phyloP scores from a whole-genome alignment of 2,797 vertebrate genomes.

The Otolemur crassicaudatus region DNA sequence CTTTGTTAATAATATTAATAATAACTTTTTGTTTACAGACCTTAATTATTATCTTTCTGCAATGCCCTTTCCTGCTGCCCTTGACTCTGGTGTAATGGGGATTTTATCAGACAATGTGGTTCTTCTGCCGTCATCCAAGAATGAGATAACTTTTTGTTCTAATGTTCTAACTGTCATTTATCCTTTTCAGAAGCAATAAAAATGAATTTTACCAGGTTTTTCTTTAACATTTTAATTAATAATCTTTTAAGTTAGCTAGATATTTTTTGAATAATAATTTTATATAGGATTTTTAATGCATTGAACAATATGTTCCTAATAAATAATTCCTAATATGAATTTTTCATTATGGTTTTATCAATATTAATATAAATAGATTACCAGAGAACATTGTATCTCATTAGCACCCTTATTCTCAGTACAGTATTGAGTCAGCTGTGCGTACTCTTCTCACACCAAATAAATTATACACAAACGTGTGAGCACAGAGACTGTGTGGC shows the following conservation, averaged over 20 bases:
- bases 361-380: slow-evolving; percentile 13
- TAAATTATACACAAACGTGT: background rate
- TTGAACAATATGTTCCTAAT: background rate
- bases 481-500: background rate
- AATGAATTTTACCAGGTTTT: slow-evolving; percentile 88
- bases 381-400: background rate
- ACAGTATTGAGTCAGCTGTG: background rate
- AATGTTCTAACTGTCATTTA: slow-evolving; percentile 86
- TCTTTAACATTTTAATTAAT: background rate
- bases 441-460: background rate
- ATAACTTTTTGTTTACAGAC: slow-evolving; percentile 82
- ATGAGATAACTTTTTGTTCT: slow-evolving; percentile 87
- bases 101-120: slow-evolving; percentile 82
- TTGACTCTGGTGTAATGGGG: slow-evolving; percentile 89
- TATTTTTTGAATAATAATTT: background rate
- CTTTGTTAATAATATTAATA: background rate
- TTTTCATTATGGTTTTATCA: background rate
- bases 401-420: background rate
- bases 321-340: background rate
- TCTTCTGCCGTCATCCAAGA: slow-evolving; percentile 86
- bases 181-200: slow-evolving; percentile 86
- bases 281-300: background rate
- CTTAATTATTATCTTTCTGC: slow-evolving; percentile 90
- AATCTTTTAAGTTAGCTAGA: background rate
- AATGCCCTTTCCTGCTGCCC: slow-evolving; percentile 91